These are phyloP conservation scores for Drosophila barbarae DNA, from an alignment of 2,888 invertebrate species.

Conservation along the genomic window DNA sequence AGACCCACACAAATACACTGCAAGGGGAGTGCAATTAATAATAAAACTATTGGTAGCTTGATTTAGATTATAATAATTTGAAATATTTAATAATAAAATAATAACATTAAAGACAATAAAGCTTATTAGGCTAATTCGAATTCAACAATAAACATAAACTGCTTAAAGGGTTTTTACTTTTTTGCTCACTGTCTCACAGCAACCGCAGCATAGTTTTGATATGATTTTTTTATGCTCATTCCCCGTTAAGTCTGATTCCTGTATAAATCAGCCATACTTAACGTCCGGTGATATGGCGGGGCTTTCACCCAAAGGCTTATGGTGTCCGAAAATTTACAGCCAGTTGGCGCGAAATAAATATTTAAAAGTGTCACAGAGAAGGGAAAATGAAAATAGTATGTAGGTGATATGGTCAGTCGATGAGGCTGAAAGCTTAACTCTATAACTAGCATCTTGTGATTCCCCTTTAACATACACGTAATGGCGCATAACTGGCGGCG, in stretches of 20 bases:
- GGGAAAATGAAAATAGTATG: conserved; percentile 1
- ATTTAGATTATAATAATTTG: background rate
- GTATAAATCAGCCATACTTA: conserved; percentile 30
- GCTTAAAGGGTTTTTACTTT: too few relatives aligned
- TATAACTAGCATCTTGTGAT: conserved; percentile 9
- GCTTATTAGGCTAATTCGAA: too few relatives aligned
- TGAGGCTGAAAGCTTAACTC: conserved; percentile 11
- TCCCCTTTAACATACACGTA: background rate
- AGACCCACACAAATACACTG: conserved; percentile 10
- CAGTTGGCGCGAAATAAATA: conserved; percentile 3
- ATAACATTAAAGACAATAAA: background rate
- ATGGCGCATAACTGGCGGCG: conserved; percentile 49
- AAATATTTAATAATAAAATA: background rate
- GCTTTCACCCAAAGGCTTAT: conserved; percentile 20
- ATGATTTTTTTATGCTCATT: conserved; percentile 14
- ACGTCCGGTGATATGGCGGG: conserved; percentile 10
- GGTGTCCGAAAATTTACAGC: conserved; percentile 11
- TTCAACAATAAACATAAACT: too few relatives aligned
- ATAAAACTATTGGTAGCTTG: background rate
- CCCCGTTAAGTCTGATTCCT: background rate
- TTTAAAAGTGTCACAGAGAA: background rate
- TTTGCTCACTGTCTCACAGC: background rate
- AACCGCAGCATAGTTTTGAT: conserved; percentile 8
- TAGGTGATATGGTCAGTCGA: conserved; percentile 1
- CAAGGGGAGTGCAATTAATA: background rate